Percentiles rank a stretch among this genome's conserved stretches.
Conservation (phyloP, 1,140 invertebrate genomes). For the Dreissena polymorpha region DNA sequence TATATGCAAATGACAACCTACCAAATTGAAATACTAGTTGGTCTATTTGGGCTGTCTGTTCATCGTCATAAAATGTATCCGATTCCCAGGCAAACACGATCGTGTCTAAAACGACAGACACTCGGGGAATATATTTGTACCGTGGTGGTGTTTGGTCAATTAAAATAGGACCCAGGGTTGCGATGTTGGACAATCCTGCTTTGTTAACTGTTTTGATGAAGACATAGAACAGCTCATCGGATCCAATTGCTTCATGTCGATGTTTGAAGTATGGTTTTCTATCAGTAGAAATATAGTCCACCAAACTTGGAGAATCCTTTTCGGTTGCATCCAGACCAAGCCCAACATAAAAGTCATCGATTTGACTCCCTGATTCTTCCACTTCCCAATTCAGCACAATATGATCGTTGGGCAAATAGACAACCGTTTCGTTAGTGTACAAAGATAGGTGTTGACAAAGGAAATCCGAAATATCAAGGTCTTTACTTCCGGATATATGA, state of each 20-base stretch:
- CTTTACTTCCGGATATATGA: not conserved
- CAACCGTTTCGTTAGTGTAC: slow-evolving; percentile 12
- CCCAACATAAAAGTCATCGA: slow-evolving; percentile 47
- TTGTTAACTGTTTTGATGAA: slow-evolving; percentile 59
- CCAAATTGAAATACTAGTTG: slow-evolving; percentile 55
- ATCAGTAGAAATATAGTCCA: slow-evolving; percentile 36
- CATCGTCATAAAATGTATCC: slow-evolving; percentile 53
- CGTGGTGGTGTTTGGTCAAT: slow-evolving; percentile 64
- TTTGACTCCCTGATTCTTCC: slow-evolving; percentile 51
- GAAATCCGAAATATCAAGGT: slow-evolving; percentile 37
- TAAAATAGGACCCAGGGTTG: slow-evolving; percentile 58
- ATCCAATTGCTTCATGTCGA: slow-evolving; percentile 54
- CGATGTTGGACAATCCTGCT: slow-evolving; percentile 48
- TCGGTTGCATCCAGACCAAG: slow-evolving; percentile 20
- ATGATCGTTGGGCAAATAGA: slow-evolving; percentile 55
- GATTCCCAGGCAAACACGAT: slow-evolving; percentile 53
- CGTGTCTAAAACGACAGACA: slow-evolving; percentile 1
- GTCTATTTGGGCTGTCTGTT: slow-evolving; percentile 50
- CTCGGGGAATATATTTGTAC: slow-evolving; percentile 17
- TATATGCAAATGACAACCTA: slow-evolving; percentile 26
- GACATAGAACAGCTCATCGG: slow-evolving; percentile 55
- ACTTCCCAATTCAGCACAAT: slow-evolving; percentile 45
- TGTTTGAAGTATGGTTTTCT: slow-evolving; percentile 39
- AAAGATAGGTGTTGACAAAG: slow-evolving; percentile 15
- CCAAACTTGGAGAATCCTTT: slow-evolving; percentile 10